These are phyloP conservation scores for Patagioenas fasciata DNA, from an alignment of 2,113 vertebrate genomes.

Conservation along the genomic window DNA sequence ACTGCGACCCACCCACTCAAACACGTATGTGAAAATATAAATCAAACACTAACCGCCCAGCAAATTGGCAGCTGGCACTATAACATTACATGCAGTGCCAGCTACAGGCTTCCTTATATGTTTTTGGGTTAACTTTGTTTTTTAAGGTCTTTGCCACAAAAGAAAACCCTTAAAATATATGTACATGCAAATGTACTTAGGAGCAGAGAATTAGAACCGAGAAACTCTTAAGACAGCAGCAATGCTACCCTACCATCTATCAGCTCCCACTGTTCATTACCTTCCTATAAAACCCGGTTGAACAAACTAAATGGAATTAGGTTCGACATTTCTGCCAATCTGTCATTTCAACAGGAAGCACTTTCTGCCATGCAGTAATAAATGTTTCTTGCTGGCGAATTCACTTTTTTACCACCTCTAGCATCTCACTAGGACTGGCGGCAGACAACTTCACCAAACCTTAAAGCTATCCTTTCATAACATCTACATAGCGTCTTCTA, in stretches of 20 bases:
- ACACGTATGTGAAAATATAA: conserved; percentile 66
- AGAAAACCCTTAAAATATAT: conserved; percentile 49
- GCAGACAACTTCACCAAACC: conserved; percentile 1
- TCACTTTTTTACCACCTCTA: conserved; percentile 22
- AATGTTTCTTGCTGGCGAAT: conserved; percentile 34
- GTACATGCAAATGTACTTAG: not conserved
- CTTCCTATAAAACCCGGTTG: not conserved
- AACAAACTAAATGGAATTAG: conserved; percentile 1
- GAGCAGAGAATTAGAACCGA: not conserved
- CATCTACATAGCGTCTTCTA: not conserved
- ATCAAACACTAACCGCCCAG: conserved; percentile 67
- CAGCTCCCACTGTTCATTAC: not conserved
- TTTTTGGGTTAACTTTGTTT: conserved; percentile 42
- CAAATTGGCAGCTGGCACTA: conserved; percentile 55
- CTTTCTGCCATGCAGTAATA: conserved; percentile 9
- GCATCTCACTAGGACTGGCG: not conserved
- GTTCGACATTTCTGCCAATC: not conserved
- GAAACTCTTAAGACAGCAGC: not conserved
- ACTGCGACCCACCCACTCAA: conserved; percentile 58
- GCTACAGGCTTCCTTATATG: conserved; percentile 36
- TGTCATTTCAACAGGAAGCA: conserved; percentile 24
- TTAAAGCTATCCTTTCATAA: not conserved
- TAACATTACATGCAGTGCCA: conserved; percentile 25
- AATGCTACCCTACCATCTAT: accelerated
- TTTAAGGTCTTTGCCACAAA: conserved; percentile 37